Evolutionary conservation across 2,113 vertebrate genomes (phyloP), one percentile per base, ranked within the genome.

Genomic region (Grantiella picta): DNA sequence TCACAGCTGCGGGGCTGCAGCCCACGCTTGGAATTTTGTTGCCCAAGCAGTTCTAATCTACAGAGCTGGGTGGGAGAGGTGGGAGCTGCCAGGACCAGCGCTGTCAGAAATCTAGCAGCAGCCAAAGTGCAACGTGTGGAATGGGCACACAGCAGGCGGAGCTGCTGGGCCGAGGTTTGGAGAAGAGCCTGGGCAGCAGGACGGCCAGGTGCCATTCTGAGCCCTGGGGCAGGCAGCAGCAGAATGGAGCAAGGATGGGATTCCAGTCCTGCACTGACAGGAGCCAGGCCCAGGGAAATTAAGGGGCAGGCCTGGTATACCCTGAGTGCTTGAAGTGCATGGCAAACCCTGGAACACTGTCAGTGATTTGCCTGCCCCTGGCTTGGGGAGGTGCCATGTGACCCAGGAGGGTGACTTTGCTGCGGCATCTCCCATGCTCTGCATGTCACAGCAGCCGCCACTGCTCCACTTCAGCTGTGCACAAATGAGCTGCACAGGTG

Each of bases 1-100:
- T 40, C 87, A 69, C 94, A 95, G 90, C 91, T 87, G 95, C 20
- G 1, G 53, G 50, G 71, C 78, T 89, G 79, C 90, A 59, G 85
- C 82, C 81, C 85, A 75, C 7, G 16, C 87, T 57, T 5, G 0
- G 29, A 42, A 49, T 90, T 68, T 50, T 36, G 68, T 56, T 87
- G 64, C 82, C 22, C 0, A 4, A 49, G 65, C 9, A 17, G 75
- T 45, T 93, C 66, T 36, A 45, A 73, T n/a, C 75, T 10, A 5
- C 0, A 1, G 85, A 81, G 47, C 54, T 56, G 38, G 49, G 38
- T 22, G 13, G 87, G 80, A 71, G 72, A 82, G 38, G 66, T 18
- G 16, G 59, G 91, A 45, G 92, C 47, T 70, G 35, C 90, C 50
- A 33, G 49, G 63, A 60, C 2, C 5, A 78, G 94, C 0, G 0